Evolutionary conservation across 2,888 invertebrate genomes (phyloP).

Genomic region (Ischnura elegans): DNA sequence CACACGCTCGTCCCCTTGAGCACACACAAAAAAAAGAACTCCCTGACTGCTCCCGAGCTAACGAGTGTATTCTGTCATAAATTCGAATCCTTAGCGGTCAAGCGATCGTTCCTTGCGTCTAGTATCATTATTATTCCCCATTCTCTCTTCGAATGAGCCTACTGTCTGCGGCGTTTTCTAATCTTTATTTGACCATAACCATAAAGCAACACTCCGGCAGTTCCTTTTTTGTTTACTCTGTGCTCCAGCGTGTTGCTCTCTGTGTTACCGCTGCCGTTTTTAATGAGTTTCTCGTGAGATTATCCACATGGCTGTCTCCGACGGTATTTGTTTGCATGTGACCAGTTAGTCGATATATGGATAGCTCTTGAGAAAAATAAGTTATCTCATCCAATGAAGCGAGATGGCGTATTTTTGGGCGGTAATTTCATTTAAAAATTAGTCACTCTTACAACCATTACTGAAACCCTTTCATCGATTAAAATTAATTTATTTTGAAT

Average conservation of each 20-base stretch:
- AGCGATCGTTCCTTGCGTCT: not conserved
- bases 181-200: not conserved
- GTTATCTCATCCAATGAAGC: no score
- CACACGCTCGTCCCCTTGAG: not conserved
- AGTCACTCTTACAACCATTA: no score
- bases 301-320: no score
- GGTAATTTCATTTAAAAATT: no score
- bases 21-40: not conserved
- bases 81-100: not conserved
- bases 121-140: not conserved
- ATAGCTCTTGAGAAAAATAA: no score
- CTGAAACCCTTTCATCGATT: no score
- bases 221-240: not conserved
- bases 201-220: not conserved
- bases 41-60: not conserved
- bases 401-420: no score
- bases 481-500: no score
- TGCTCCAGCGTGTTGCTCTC: no score
- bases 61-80: conserved; percentile 2
- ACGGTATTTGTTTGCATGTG: no score
- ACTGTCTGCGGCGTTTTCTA: not conserved
- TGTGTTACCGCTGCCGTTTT: not conserved
- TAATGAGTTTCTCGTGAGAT: no score
- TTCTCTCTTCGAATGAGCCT: not conserved
- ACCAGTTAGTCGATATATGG: no score